Conservation (phyloP, 2,113 vertebrate species). For the Tonatia bakeri region DNA sequence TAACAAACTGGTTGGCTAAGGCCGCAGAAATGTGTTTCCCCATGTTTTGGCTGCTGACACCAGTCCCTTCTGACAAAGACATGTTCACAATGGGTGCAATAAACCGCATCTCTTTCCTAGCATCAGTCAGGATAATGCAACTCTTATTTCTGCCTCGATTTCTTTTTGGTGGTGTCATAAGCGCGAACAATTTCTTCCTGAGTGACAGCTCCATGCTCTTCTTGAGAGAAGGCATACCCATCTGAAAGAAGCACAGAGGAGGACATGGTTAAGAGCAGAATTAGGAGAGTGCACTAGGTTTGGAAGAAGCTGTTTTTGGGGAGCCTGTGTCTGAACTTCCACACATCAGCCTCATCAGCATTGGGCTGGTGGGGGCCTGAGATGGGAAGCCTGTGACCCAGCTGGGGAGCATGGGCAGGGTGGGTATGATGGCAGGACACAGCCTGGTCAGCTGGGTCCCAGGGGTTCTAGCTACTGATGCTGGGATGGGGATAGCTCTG, state of each 20-base stretch:
- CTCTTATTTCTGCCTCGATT: constrained; percentile 86
- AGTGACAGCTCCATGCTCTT: constrained; percentile 96
- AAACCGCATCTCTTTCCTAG: constrained; percentile 61
- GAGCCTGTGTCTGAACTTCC: rapidly evolving
- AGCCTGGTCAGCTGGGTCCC: neutral
- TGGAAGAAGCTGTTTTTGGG: neutral
- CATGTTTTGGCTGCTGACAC: constrained; percentile 71
- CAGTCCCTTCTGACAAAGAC: constrained; percentile 65
- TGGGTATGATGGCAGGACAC: neutral
- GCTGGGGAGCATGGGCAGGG: neutral
- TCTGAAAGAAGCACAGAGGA: constrained; percentile 81
- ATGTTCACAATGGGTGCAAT: constrained; percentile 59
- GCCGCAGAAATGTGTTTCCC: constrained; percentile 83
- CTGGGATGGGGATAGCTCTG: neutral
- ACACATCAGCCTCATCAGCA: neutral
- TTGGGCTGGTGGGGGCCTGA: rapidly evolving
- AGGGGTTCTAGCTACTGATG: neutral
- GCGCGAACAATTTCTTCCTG: constrained; percentile 96
- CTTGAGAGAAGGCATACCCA: constrained; percentile 98
- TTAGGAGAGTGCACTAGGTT: rapidly evolving
- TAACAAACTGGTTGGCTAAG: constrained; percentile 82
- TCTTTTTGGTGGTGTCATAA: constrained; percentile 95
- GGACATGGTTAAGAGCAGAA: neutral
- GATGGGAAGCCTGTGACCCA: neutral
- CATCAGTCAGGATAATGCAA: constrained; percentile 27